Evolutionary conservation across 2,888 invertebrate species (phyloP).

Genomic region (Chrysolina americana): DNA sequence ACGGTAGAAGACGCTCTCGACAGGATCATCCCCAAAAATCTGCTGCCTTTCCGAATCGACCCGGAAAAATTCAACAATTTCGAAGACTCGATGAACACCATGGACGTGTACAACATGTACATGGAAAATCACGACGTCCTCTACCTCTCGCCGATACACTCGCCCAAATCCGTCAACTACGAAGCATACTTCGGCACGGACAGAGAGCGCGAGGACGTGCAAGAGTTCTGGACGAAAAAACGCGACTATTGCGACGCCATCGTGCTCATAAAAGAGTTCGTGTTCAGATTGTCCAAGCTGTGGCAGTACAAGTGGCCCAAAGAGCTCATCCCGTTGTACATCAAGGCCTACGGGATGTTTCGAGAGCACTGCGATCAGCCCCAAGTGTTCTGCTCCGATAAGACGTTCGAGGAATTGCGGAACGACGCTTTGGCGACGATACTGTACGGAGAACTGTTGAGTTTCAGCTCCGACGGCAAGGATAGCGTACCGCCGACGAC

Average conservation of each 20-base stretch:
- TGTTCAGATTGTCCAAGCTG: slow-evolving; percentile 73
- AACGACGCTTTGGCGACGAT: slow-evolving; percentile 72
- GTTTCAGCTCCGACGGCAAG: slow-evolving; percentile 55
- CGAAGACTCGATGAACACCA: slow-evolving; percentile 76
- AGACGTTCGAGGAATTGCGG: slow-evolving; percentile 67
- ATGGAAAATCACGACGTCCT: slow-evolving; percentile 66
- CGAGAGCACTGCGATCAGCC: slow-evolving; percentile 73
- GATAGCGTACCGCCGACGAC: slow-evolving; percentile 68
- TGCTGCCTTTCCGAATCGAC: slow-evolving; percentile 65
- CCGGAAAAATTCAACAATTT: slow-evolving; percentile 64
- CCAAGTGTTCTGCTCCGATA: slow-evolving; percentile 67
- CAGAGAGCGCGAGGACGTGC: slow-evolving; percentile 77
- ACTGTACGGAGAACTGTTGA: slow-evolving; percentile 72
- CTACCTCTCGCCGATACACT: slow-evolving; percentile 61
- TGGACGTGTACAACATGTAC: slow-evolving; percentile 76
- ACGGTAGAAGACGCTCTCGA: slow-evolving; percentile 79
- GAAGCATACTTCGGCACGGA: slow-evolving; percentile 78
- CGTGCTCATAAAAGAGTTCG: slow-evolving; percentile 75
- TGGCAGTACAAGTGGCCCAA: slow-evolving; percentile 80
- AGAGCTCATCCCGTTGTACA: slow-evolving; percentile 73
- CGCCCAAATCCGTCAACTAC: slow-evolving; percentile 58
- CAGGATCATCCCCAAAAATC: slow-evolving; percentile 74
- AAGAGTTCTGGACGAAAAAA: slow-evolving; percentile 73
- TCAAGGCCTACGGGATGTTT: slow-evolving; percentile 46
- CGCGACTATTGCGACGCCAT: slow-evolving; percentile 75